These are phyloP conservation scores for Clanis bilineata DNA, from an alignment of 2,888 invertebrate species.

Conservation along the genomic window DNA sequence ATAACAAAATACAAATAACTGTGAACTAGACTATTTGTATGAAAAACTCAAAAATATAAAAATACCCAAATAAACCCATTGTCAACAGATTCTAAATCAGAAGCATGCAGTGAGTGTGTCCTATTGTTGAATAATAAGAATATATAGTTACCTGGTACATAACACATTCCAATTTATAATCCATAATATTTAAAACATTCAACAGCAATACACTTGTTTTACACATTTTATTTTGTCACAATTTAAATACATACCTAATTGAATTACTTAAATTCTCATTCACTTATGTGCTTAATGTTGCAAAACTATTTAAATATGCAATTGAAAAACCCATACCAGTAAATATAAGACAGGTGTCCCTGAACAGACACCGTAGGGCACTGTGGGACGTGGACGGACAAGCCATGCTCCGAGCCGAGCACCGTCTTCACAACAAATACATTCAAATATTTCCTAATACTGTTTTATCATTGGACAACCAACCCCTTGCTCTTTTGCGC, in stretches of 20 bases:
- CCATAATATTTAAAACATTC: not conserved
- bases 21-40: no score
- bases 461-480: conserved; percentile 69
- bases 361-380: conserved; percentile 48
- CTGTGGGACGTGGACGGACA: conserved; percentile 50
- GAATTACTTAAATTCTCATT: not conserved
- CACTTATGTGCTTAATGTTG: not conserved
- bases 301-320: not conserved
- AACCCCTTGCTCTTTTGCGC: conserved; percentile 72
- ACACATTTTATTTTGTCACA: not conserved
- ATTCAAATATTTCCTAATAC: conserved; percentile 65
- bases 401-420: conserved; percentile 44
- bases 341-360: conserved; percentile 47
- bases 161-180: not conserved
- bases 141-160: not conserved
- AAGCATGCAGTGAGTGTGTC: no score
- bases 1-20: no score
- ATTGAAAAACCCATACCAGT: conserved; percentile 29
- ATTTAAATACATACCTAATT: not conserved
- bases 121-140: no score
- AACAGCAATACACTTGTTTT: not conserved
- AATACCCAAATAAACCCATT: no score
- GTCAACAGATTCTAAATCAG: no score
- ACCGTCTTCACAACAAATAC: conserved; percentile 54
- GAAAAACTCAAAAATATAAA: no score